phyloP scores from a whole-genome alignment of 2,113 vertebrate genomes.

The Meles meles region DNA sequence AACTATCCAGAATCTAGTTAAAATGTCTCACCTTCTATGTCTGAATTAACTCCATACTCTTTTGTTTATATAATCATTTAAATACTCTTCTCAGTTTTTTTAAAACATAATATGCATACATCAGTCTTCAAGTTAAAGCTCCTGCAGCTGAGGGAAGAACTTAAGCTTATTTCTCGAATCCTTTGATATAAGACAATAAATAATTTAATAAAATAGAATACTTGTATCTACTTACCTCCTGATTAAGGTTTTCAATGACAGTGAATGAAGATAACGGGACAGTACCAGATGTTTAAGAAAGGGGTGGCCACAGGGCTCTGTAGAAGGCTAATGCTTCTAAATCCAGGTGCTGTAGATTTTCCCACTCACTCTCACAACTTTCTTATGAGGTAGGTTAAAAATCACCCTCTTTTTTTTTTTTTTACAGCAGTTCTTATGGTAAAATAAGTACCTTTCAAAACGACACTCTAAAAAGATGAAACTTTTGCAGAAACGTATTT shows the following conservation, averaged over 20 bases:
- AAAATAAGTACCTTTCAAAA: background rate
- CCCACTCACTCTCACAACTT: background rate
- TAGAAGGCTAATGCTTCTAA: background rate
- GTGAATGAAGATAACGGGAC: background rate
- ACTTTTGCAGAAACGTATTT: background rate
- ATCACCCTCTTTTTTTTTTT: background rate
- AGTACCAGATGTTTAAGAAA: background rate
- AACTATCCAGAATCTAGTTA: background rate
- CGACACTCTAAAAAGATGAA: background rate
- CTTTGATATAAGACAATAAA: background rate
- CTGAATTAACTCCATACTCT: background rate
- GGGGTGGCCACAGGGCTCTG: background rate
- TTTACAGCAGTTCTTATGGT: background rate
- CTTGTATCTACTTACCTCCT: background rate
- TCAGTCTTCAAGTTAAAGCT: background rate
- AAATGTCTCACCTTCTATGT: background rate
- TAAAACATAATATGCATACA: background rate
- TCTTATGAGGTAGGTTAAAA: background rate
- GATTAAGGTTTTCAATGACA: background rate
- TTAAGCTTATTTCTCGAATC: background rate
- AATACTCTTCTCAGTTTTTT: background rate
- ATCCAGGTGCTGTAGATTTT: background rate
- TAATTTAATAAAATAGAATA: background rate
- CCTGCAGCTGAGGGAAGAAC: background rate
- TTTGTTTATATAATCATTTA: background rate